These are phyloP conservation scores for Rhegmatorhina hoffmannsi DNA, from an alignment of 2,113 vertebrate species.

Conservation along the genomic window DNA sequence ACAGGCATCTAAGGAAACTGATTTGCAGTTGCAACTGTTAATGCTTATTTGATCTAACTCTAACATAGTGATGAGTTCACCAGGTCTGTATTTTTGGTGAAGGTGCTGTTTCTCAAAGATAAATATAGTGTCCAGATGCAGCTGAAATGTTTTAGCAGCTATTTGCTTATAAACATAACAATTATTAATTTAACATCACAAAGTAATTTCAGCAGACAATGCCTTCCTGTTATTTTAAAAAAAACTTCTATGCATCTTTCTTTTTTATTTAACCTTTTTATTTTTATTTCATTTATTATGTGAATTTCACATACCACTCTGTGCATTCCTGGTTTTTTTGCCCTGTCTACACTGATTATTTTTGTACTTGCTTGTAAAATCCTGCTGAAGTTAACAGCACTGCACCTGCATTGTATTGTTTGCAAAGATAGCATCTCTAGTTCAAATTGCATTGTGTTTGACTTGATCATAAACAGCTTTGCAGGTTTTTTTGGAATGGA, in stretches of 20 bases:
- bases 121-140: neutral
- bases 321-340: neutral
- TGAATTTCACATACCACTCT: neutral
- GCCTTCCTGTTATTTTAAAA: neutral
- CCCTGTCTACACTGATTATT: neutral
- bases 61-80: neutral
- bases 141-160: neutral
- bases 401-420: neutral
- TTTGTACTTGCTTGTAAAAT: neutral
- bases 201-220: neutral
- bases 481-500: accelerated
- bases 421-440: neutral
- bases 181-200: neutral
- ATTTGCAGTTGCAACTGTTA: neutral
- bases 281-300: neutral
- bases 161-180: neutral
- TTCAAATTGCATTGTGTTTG: neutral
- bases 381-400: neutral
- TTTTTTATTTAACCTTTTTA: neutral
- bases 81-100: neutral
- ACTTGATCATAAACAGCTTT: neutral
- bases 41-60: neutral
- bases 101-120: neutral
- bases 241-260: neutral
- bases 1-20: neutral